Base-by-base conservation (phyloP, 2,113 vertebrate genomes). In the Lophochroa leadbeateri region DNA sequence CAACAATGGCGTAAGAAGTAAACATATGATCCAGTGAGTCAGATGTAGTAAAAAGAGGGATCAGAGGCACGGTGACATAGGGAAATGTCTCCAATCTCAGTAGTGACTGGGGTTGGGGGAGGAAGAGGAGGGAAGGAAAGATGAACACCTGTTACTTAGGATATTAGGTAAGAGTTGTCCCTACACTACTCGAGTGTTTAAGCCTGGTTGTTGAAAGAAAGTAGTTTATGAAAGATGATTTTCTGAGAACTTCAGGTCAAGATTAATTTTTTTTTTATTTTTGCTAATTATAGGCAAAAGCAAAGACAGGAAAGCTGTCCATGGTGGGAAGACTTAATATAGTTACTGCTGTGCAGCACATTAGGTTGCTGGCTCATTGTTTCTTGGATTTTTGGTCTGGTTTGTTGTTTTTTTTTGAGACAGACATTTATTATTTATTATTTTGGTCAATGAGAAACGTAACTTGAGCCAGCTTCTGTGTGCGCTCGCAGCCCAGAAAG, bases 341-440 rank as follows among this genome's bases (percentile, higher is more conserved):
- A 63, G 25, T 67, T 70, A 91, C 5, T 7, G 84, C 72, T 29
- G 3, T 25, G 52, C 7, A 85, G 37, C 9, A 35, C 52, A 53
- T 79, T 17, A n/a, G 65, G 11, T 76, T 57, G 44, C 14, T 44
- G 39, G 24, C 57, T 55, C 64, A 3, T 27, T 87, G 13, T 33
- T 65, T 79, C 17, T 43, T 6, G 0, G 0, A 12, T 17, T 2
- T 33, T 29, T 4, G 17, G 27, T 23, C 21, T 23, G 9, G 9
- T 23, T 33, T 57, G 20, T 13, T 4, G 37, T 37, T 13, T 58
- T 61, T 52, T 29, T 92, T 67, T 55, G 31, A 76, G 11, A 25
- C 17, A 60, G n/a, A 35, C 12, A 24, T 35, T 69, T 60, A 39
- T 81, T 37, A 37, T 37, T 37, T 37, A 37, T 37, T 37, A 37